These are phyloP conservation scores for Lophius americanus DNA, from an alignment of 2,797 vertebrate genomes.

Conservation along the genomic window DNA sequence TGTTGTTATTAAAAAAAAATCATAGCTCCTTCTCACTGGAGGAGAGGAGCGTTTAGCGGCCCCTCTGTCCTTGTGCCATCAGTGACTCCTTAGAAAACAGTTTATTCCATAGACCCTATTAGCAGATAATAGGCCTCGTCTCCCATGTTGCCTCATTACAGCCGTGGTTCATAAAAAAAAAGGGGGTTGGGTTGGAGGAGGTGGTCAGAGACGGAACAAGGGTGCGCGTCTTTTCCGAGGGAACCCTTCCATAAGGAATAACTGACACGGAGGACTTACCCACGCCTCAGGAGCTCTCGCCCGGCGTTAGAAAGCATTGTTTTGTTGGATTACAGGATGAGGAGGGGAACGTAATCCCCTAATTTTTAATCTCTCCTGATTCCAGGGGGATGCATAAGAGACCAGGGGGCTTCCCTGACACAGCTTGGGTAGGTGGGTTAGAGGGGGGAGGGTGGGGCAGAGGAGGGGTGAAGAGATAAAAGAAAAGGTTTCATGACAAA, in stretches of 20 bases:
- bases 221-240: slow-evolving; percentile 74
- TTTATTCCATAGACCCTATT: slow-evolving; percentile 79
- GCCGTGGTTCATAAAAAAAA: slow-evolving; percentile 55
- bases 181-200: slow-evolving; percentile 60
- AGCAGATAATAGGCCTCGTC: slow-evolving; percentile 76
- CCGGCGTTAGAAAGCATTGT: slow-evolving; percentile 78
- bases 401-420: slow-evolving; percentile 60
- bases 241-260: slow-evolving; percentile 82
- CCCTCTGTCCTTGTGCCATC: slow-evolving; percentile 68
- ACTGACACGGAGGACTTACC: slow-evolving; percentile 76
- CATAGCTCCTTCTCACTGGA: slow-evolving; percentile 51
- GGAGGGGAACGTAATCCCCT: slow-evolving; percentile 78
- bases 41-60: slow-evolving; percentile 58
- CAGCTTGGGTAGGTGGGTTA: slow-evolving; percentile 69
- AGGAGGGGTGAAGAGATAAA: slow-evolving; percentile 45
- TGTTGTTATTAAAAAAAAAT: slow-evolving; percentile 60
- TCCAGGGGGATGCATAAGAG: slow-evolving; percentile 71
- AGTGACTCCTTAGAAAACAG: slow-evolving; percentile 68
- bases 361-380: slow-evolving; percentile 83
- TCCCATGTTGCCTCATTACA: slow-evolving; percentile 79
- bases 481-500: slow-evolving; percentile 71
- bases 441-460: slow-evolving; percentile 24
- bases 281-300: slow-evolving; percentile 69
- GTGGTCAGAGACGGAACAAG: slow-evolving; percentile 60
- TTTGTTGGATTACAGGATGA: slow-evolving; percentile 81